Evolutionary conservation across 1,140 invertebrate species (phyloP).

Genomic region (Formica exsecta): DNA sequence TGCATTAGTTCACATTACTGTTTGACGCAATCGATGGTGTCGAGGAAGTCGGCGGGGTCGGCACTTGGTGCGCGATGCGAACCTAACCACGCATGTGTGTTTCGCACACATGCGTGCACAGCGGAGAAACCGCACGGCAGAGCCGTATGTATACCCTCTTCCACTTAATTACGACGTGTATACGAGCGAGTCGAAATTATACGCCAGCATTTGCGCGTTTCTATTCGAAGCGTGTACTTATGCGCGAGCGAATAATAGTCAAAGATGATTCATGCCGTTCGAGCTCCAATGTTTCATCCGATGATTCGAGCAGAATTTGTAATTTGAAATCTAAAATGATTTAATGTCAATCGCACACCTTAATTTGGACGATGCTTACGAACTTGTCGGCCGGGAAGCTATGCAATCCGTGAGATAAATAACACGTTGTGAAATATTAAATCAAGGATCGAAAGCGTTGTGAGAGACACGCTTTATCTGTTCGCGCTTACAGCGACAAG

Average conservation of each 20-base stretch:
- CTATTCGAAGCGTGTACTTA: slow-evolving; percentile 3
- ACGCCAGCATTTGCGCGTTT: slow-evolving; percentile 20
- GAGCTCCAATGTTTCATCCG: not conserved
- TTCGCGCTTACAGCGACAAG: not conserved
- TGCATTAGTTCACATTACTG: slow-evolving; percentile 76
- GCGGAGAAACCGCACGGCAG: not conserved
- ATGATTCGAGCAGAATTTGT: slow-evolving; percentile 16
- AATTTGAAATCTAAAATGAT: not conserved
- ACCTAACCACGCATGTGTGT: not conserved
- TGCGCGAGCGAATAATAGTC: slow-evolving; percentile 28
- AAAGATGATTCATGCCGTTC: not conserved
- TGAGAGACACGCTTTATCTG: not conserved
- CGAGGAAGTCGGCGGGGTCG: slow-evolving; percentile 45
- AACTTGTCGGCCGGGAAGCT: not conserved
- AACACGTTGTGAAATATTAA: not conserved
- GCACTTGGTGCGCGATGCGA: slow-evolving; percentile 5
- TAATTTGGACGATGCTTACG: not conserved
- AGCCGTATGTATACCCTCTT: slow-evolving; percentile 17
- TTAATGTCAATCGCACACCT: not conserved
- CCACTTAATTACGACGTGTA: slow-evolving; percentile 55
- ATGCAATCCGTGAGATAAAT: not conserved
- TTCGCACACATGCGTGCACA: slow-evolving; percentile 8
- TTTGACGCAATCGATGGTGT: slow-evolving; percentile 77
- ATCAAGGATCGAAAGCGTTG: too few species aligned
- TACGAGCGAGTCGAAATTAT: slow-evolving; percentile 39